Percentiles rank a stretch among this genome's conserved stretches.
These are phyloP conservation scores for Idaea aversata DNA, from an alignment of 2,888 invertebrate species.

Conservation along the genomic window DNA sequence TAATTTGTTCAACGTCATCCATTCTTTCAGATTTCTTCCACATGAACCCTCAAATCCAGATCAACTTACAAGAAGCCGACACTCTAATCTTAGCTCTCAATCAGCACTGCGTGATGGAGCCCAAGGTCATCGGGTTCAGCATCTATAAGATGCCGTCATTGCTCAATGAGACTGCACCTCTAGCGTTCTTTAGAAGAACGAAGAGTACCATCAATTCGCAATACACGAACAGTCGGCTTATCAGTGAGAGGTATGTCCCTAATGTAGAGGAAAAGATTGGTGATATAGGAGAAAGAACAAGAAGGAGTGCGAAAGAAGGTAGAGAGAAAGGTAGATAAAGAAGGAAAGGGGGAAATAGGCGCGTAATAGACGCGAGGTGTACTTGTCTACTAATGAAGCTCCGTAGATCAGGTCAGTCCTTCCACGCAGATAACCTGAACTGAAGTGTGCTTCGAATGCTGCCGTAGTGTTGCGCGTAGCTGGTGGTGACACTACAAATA, in stretches of 20 bases:
- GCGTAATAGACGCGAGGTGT: too few relatives aligned
- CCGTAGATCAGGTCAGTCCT: too few relatives aligned
- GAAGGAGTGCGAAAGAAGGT: too few relatives aligned
- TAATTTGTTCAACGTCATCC: not conserved
- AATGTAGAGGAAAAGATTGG: not conserved
- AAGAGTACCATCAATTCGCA: conserved; percentile 94
- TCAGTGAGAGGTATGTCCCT: conserved; percentile 72
- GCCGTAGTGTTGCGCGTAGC: too few relatives aligned
- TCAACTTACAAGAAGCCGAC: conserved; percentile 84
- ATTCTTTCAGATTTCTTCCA: conserved; percentile 88
- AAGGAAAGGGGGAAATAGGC: too few relatives aligned
- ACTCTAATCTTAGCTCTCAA: conserved; percentile 89
- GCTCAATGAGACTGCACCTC: conserved; percentile 87
- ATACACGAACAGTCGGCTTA: conserved; percentile 95
- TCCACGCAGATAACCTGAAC: too few relatives aligned
- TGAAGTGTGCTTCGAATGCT: too few relatives aligned
- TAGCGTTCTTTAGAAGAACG: conserved; percentile 90
- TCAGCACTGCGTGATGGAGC: conserved; percentile 95
- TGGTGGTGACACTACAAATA: too few relatives aligned
- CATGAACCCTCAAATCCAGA: conserved; percentile 93
- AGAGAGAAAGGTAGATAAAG: too few relatives aligned
- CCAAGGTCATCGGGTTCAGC: conserved; percentile 95
- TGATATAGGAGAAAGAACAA: too few relatives aligned
- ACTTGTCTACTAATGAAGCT: too few relatives aligned
- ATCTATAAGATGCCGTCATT: conserved; percentile 87